Conservation (phyloP, 2,113 vertebrate genomes). For the Prionailurus viverrinus region DNA sequence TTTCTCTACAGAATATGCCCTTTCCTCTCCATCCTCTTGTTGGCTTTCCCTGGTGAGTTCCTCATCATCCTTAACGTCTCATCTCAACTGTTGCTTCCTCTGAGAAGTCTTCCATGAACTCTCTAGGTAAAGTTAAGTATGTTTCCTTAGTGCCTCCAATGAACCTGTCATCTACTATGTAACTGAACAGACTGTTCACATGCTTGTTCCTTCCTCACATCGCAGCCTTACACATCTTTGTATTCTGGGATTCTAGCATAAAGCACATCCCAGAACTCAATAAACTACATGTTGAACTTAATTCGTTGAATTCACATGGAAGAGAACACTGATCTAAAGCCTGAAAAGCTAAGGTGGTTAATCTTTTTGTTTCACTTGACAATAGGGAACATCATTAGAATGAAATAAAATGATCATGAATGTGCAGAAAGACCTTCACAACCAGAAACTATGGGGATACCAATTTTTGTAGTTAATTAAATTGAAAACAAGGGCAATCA, state of each 20-base stretch:
- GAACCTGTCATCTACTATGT: not conserved
- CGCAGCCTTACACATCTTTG: not conserved
- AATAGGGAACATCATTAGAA: not conserved
- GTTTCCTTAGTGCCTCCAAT: not conserved
- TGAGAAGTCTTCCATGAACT: not conserved
- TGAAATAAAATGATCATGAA: not conserved
- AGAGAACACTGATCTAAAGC: conserved; percentile 6
- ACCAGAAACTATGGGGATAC: not conserved
- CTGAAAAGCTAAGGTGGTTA: not conserved
- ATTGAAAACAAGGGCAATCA: conserved; percentile 30
- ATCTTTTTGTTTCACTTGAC: conserved; percentile 21
- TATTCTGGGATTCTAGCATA: not conserved
- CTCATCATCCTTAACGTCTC: not conserved
- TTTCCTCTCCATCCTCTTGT: not conserved
- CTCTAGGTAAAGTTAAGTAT: not conserved
- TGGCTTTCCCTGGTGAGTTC: not conserved
- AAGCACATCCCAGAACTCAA: not conserved
- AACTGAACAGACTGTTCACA: not conserved
- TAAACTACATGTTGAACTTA: not conserved
- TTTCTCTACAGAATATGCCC: not conserved
- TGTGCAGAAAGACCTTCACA: not conserved
- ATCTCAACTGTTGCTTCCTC: not conserved
- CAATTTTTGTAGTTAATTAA: conserved; percentile 45
- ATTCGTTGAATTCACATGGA: conserved; percentile 2
- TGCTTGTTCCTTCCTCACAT: not conserved